Base-by-base conservation (phyloP, 2,888 invertebrate genomes). In the Caenorhabditis angaria region DNA sequence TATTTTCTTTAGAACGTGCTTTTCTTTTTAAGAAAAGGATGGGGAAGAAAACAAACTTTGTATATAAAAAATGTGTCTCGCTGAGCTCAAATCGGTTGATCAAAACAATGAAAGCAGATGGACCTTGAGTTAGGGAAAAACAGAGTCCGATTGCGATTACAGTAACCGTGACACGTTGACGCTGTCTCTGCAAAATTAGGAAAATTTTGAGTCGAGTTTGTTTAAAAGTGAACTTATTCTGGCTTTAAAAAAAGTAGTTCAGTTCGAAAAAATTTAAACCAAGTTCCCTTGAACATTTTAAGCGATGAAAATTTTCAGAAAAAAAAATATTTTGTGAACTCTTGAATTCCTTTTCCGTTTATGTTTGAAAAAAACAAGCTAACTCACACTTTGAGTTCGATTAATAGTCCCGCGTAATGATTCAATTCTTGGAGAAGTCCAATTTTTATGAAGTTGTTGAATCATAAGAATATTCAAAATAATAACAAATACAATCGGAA, bases 121-220 rank as follows among this genome's bases (percentile, higher is more conserved):
- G 86, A 12, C 84, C 86, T 58, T 86, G 86, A 6, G 82, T 86
- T 20, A 86, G 53, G 0, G 86, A 83, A 68, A 86, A 85, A 54
- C 82, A 84, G 3, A 82, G 61, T 4, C 84, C 84, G 41, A 86
- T 85, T 0, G 84, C 78, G 12, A 85, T 78, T 32, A 86, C 86
- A 8, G 85, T 84, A 22, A 78, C 75, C 0, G 86, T 86, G 1
- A 85, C 83, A 27, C 82, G 63, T n/a, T 70, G 70, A 14, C 80
- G 65, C 63, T 77, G 75, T 12, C 73, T 64, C 77, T 77, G 62
- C 22, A 75, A 65, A 20, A 18, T 8, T 32, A 32, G 6, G 6
- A 32, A 32, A 5, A 32, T n/a, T n/a, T n/a, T n/a, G n/a, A n/a
- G n/a, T n/a, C n/a, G n/a, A 18, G 2, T 47, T 28, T 47, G 10